Evolutionary conservation across 2,113 vertebrate species (phyloP), one percentile per base, ranked within the genome.

Genomic region (Tetraodon nigroviridis): DNA sequence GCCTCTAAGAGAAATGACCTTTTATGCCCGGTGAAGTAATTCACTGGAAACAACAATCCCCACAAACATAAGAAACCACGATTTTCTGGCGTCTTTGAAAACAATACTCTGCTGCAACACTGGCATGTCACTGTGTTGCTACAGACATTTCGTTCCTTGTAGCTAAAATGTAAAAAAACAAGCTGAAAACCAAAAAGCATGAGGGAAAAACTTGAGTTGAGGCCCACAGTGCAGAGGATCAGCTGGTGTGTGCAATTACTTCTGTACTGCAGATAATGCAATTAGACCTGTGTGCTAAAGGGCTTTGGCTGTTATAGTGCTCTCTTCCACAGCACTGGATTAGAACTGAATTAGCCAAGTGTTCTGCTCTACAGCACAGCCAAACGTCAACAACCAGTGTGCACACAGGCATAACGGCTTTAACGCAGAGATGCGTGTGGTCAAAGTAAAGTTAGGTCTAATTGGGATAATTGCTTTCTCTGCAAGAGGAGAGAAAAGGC

Each of bases 281-380:
- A 84, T 90, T 85, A 88, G 69, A 65, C 58, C 69, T 41, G 69
- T 78, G 80, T 63, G 66, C 69, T 80, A 79, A 80, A 78, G 67
- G 74, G 80, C 76, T 78, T 71, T 77, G 67, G 46, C 69, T 51
- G 59, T 71, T 71, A 70, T 15, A 64, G 53, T 63, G 73, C 73
- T 76, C 67, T 68, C 64, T 78, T 80, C 66, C 75, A 80, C 73
- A 44, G 70, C 51, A 51, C 60, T 70, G 61, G 69, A 81, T 81
- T 81, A 74, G 68, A 73, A 71, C 45, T 54, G 61, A 76, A 79
- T 82, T 76, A 80, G 20, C 41, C 2, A 44, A 67, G 61, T 55
- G 64, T 75, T 79, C 51, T 64, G 72, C 65, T 80, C 53, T 41
- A 45, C 72, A 62, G 64, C 64, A 63, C 75, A 69, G 54, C 72